Evolutionary conservation across 1,140 invertebrate genomes (phyloP).

Genomic region (Drosophila obscura): DNA sequence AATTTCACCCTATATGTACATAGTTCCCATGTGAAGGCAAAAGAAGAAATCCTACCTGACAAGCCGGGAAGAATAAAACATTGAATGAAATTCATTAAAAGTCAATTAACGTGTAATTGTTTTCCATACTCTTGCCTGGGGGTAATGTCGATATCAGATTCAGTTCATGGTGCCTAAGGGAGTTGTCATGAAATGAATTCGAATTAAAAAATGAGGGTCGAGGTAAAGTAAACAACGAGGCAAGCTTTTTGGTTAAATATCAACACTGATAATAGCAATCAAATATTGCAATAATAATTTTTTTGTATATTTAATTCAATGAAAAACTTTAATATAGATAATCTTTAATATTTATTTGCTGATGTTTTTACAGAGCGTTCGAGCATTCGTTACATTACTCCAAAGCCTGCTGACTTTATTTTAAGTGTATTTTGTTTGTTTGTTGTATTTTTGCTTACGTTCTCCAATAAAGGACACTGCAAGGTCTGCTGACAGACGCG

Average conservation of each 20-base stretch:
- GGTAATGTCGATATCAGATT: neutral
- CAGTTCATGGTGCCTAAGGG: too few species aligned
- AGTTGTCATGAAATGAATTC: too few species aligned
- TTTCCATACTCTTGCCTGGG: slow-evolving; percentile 25
- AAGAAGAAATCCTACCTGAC: slow-evolving; percentile 5
- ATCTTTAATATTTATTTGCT: too few species aligned
- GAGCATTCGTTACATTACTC: too few species aligned
- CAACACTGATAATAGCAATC: too few species aligned
- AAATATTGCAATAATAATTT: too few species aligned
- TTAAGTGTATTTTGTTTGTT: neutral
- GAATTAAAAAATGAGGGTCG: too few species aligned
- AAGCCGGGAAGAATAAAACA: slow-evolving; percentile 5
- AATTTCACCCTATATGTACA: slow-evolving; percentile 3
- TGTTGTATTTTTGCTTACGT: neutral
- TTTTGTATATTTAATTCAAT: too few species aligned
- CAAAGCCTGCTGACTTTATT: neutral
- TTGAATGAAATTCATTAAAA: slow-evolving; percentile 40
- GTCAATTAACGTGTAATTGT: slow-evolving; percentile 38
- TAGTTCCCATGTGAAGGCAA: neutral
- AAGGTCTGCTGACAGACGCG: slow-evolving; percentile 9
- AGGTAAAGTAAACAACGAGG: too few species aligned
- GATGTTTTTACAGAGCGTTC: too few species aligned
- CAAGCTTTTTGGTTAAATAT: too few species aligned
- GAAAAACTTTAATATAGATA: too few species aligned
- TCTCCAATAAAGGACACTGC: neutral